Percentiles rank a stretch among this genome's conserved stretches.
These are phyloP conservation scores for Tapera naevia DNA, from an alignment of 2,797 vertebrate species.

Conservation along the genomic window DNA sequence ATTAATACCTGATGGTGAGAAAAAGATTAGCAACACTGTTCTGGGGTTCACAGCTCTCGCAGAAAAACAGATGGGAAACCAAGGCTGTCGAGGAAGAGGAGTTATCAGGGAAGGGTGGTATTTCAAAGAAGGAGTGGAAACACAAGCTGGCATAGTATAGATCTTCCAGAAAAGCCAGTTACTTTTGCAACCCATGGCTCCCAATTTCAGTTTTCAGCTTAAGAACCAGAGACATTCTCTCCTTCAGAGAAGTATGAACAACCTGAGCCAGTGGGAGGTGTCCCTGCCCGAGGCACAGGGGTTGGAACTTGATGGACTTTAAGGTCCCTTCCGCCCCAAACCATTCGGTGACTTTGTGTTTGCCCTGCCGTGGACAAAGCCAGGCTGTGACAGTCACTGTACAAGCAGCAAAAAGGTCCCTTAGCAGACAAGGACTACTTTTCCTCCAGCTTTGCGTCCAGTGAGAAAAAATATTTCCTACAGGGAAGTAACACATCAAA, in stretches of 20 bases:
- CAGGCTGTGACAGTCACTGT: neutral
- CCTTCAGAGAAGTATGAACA: neutral
- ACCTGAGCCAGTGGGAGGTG: too few relatives aligned
- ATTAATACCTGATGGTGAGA: neutral
- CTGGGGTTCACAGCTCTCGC: neutral
- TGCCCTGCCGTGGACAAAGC: rapidly evolving
- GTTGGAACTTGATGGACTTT: too few relatives aligned
- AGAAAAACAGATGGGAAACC: neutral
- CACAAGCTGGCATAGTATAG: neutral
- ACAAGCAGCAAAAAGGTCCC: neutral
- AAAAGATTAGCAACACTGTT: neutral
- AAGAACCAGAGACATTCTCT: rapidly evolving
- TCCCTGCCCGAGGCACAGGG: too few relatives aligned
- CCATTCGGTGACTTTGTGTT: too few relatives aligned
- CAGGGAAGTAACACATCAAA: neutral
- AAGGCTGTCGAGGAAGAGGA: neutral
- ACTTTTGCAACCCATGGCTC: neutral
- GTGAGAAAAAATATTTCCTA: neutral
- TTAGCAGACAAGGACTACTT: neutral
- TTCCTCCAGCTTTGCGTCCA: neutral
- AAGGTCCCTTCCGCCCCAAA: too few relatives aligned
- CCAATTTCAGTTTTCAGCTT: neutral
- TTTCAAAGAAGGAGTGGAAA: neutral
- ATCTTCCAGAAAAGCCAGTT: neutral
- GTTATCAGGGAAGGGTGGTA: neutral